phyloP scores from a whole-genome alignment of 2,888 invertebrate genomes.

The Netelia fuscicornis region DNA sequence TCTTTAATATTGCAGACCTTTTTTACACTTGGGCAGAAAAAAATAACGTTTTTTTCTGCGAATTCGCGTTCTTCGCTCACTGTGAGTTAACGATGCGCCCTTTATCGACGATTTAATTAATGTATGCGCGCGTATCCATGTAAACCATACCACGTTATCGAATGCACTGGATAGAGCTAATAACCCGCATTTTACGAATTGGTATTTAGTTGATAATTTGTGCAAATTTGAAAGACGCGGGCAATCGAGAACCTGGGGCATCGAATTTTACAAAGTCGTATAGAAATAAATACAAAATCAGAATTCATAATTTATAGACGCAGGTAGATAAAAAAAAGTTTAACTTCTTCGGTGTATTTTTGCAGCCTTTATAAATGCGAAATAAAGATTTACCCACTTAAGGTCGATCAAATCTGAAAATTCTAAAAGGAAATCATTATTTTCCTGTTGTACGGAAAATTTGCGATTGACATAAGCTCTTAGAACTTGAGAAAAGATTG shows the following conservation, averaged over 20 bases:
- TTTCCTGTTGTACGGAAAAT: too few relatives aligned
- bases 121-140: not conserved
- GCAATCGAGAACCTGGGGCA: not conserved
- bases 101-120: constrained; percentile 33
- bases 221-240: not conserved
- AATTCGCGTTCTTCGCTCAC: constrained; percentile 32
- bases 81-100: not conserved
- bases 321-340: too few relatives aligned
- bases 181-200: constrained; percentile 46
- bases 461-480: too few relatives aligned
- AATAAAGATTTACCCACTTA: too few relatives aligned
- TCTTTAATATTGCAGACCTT: constrained; percentile 53
- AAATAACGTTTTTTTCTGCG: constrained; percentile 46
- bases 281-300: not conserved
- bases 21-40: constrained; percentile 14
- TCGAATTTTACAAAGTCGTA: not conserved
- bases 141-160: constrained; percentile 7
- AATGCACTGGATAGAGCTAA: constrained; percentile 51
- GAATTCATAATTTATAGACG: too few relatives aligned
- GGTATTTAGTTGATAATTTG: constrained; percentile 21
- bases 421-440: too few relatives aligned
- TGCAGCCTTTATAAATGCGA: too few relatives aligned
- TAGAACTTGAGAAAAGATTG: too few relatives aligned
- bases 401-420: too few relatives aligned
- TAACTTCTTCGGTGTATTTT: too few relatives aligned